Base-by-base conservation (phyloP, 2,797 vertebrate genomes). In the Triplophysa yarkandensis region DNA sequence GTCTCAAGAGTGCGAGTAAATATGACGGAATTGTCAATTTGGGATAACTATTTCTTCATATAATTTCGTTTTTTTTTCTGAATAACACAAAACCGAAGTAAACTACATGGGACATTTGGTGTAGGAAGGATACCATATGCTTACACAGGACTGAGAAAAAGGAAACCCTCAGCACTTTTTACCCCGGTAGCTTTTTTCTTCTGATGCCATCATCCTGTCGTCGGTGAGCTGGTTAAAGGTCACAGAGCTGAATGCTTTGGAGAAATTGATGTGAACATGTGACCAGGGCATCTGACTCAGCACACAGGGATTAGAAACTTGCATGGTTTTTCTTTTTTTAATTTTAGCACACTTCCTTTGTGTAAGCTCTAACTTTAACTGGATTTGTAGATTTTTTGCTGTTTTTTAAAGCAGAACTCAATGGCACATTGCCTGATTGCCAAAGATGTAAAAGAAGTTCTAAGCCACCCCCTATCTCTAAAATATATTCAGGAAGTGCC, bases 171-270 rank as follows among this genome's bases (percentile, higher is more conserved):
- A 88, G 86, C 90, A 82, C 8, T 80, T 2, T 68, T 74, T 68
- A 13, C 36, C 17, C 28, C 28, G 7, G 25, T 23, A 58, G 46
- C 82, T 84, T 83, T 82, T 81, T 67, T 48, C 62, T 36, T 71
- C 7, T 23, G 0, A 34, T 64, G 77, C 48, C 3, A 50, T 76
- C 61, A 85, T 80, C 72, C 58, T 79, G 80, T 82, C 65, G 79
- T 86, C 86, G 85, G 77, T 67, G 72, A 80, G 62, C 78, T 68
- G 80, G 89, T 88, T 81, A 88, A 87, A 87, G 88, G 87, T 88
- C 84, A 82, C 79, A 79, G 68, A 83, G 81, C 81, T 83, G 77
- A 76, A 71, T 85, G 86, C 55, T 64, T 55, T 85, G 83, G 69
- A 68, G 81, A 68, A 23, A 66, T 73, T 9, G 58, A 73, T 78